A percentile compares a stretch with the other conserved stretches of the same genome.
These are phyloP conservation scores for Lepidurus couesii DNA, from an alignment of 1,140 invertebrate genomes.

Conservation along the genomic window DNA sequence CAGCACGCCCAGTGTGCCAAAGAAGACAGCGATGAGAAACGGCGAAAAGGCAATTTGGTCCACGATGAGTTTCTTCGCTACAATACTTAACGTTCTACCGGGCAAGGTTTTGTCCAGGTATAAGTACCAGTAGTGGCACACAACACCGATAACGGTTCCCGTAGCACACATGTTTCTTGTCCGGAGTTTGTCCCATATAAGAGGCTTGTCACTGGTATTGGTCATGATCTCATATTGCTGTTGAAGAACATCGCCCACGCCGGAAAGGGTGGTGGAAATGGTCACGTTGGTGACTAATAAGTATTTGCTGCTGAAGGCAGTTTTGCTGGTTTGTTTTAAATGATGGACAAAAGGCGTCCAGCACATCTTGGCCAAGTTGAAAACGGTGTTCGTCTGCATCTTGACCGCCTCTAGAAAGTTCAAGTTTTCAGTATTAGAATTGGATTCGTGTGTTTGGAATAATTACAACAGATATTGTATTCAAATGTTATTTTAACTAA, in stretches of 20 bases:
- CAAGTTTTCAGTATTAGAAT: no score
- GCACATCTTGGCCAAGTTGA: background rate
- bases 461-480: no score
- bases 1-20: slow-evolving; percentile 66
- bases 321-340: background rate
- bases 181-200: slow-evolving; percentile 58
- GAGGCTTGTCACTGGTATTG: slow-evolving; percentile 44
- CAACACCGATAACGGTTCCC: slow-evolving; percentile 69
- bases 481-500: no score
- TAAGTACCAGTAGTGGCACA: slow-evolving; percentile 80
- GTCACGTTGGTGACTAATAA: slow-evolving; percentile 78
- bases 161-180: slow-evolving; percentile 72
- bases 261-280: slow-evolving; percentile 69
- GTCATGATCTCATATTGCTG: slow-evolving; percentile 74
- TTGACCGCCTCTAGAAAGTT: background rate
- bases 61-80: slow-evolving; percentile 75
- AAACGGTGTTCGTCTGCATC: background rate
- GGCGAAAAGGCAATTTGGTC: slow-evolving; percentile 87
- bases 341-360: background rate
- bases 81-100: slow-evolving; percentile 60
- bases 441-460: no score
- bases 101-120: slow-evolving; percentile 62
- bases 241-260: slow-evolving; percentile 71
- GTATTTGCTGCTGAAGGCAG: slow-evolving; percentile 50
- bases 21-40: slow-evolving; percentile 71